These are phyloP conservation scores for Drosophila engyochracea DNA, from an alignment of 2,888 invertebrate species.

Conservation along the genomic window DNA sequence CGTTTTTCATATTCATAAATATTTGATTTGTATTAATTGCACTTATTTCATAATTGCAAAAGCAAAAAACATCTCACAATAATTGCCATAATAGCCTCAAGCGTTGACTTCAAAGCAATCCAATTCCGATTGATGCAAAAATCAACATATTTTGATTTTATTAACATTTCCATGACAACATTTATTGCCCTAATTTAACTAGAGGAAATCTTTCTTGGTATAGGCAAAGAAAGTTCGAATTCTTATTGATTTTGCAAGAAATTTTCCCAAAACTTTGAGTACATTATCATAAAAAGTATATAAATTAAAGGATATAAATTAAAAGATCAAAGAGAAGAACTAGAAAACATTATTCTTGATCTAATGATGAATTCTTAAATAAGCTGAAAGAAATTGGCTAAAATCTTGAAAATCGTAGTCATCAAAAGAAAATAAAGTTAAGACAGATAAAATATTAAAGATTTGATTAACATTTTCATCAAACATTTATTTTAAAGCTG, in stretches of 20 bases:
- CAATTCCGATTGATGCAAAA: conserved; percentile 6
- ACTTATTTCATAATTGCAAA: conserved; percentile 27
- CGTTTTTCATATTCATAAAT: conserved; percentile 55
- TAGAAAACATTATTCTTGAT: not conserved
- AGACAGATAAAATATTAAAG: not conserved
- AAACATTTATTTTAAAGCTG: not conserved
- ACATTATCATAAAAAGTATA: not conserved
- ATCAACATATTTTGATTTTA: conserved; percentile 4
- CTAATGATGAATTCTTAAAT: not conserved
- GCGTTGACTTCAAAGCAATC: not conserved
- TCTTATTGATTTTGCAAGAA: not conserved
- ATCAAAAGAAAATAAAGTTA: not conserved
- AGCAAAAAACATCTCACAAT: not conserved
- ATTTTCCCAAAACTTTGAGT: fast-evolving
- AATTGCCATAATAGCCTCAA: not conserved
- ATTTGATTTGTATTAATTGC: conserved; percentile 59
- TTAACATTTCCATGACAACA: not conserved
- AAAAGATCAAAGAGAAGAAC: not conserved
- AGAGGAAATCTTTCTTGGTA: not conserved
- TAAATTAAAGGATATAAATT: not conserved
- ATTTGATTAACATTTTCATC: not conserved
- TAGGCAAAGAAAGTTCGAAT: not conserved
- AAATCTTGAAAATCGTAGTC: not conserved
- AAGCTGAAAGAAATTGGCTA: not conserved
- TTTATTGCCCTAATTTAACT: not conserved